These are phyloP conservation scores for Grammomys dolichurus DNA, from an alignment of 2,113 vertebrate genomes.

Conservation along the genomic window DNA sequence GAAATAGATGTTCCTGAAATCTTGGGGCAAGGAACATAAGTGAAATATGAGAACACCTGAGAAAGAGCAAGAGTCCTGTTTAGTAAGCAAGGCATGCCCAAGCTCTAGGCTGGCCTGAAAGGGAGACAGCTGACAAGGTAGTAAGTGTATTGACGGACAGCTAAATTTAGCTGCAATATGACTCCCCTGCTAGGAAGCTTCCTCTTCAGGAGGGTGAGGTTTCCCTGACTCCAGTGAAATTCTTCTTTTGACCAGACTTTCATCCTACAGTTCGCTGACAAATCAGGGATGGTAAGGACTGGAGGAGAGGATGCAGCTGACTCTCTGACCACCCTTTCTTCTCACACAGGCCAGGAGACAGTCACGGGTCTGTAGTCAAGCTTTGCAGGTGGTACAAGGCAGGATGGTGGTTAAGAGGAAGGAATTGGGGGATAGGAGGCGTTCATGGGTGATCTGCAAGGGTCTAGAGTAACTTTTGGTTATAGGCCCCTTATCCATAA, in stretches of 20 bases:
- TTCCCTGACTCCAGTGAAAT: conserved; percentile 58
- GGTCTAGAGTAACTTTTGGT: not conserved
- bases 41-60: not conserved
- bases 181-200: conserved; percentile 34
- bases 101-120: not conserved
- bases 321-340: not conserved
- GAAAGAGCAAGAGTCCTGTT: conserved; percentile 1
- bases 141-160: not conserved
- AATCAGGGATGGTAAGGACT: not conserved
- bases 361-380: not conserved
- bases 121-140: not conserved
- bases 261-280: not conserved
- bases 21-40: not conserved
- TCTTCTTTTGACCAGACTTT: not conserved
- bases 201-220: not conserved
- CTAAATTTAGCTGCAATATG: conserved; percentile 38
- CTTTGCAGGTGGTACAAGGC: not conserved
- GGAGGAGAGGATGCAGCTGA: not conserved
- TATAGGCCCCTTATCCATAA: not conserved
- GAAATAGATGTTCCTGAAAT: not conserved
- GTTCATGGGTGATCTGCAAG: not conserved
- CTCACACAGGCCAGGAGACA: not conserved
- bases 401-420: not conserved
- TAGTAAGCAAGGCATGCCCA: not conserved
- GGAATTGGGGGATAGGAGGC: not conserved